These are phyloP conservation scores for Lagorchestes hirsutus DNA, from an alignment of 2,797 vertebrate genomes.

Conservation along the genomic window DNA sequence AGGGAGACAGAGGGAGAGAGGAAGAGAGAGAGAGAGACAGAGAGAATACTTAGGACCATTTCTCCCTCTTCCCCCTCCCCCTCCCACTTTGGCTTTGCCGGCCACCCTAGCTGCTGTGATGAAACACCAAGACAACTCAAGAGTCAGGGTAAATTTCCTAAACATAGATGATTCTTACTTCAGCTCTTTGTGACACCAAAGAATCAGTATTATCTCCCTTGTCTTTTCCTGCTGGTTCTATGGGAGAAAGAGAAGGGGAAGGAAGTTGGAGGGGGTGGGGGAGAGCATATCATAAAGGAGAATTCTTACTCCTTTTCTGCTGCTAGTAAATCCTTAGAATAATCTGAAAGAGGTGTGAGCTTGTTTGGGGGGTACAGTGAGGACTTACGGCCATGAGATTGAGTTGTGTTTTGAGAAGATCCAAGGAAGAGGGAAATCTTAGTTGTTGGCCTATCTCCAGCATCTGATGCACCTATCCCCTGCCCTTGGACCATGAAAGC, in stretches of 20 bases:
- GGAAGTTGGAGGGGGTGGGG: neutral
- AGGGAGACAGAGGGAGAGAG: too few species aligned
- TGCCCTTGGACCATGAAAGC: neutral
- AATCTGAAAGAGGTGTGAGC: neutral
- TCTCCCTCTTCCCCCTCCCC: neutral
- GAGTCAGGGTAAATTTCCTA: neutral
- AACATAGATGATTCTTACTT: neutral
- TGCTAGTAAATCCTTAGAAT: neutral
- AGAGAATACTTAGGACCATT: neutral
- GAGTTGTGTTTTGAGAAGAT: neutral
- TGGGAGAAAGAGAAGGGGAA: neutral
- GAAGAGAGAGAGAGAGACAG: too few species aligned
- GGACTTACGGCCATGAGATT: neutral
- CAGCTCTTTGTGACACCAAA: neutral
- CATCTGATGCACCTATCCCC: neutral
- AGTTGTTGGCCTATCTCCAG: neutral
- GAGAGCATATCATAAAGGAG: neutral
- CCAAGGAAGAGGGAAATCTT: neutral
- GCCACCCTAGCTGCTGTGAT: neutral
- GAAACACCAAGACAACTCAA: neutral
- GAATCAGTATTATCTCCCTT: slow-evolving; percentile 1
- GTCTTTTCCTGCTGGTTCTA: slow-evolving; percentile 2
- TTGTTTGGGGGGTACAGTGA: neutral
- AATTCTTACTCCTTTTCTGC: neutral
- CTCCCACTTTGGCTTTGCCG: neutral